A percentile compares a stretch with the other conserved stretches of the same genome.
phyloP scores from a whole-genome alignment of 2,113 vertebrate species.

The Odobenus rosmarus region DNA sequence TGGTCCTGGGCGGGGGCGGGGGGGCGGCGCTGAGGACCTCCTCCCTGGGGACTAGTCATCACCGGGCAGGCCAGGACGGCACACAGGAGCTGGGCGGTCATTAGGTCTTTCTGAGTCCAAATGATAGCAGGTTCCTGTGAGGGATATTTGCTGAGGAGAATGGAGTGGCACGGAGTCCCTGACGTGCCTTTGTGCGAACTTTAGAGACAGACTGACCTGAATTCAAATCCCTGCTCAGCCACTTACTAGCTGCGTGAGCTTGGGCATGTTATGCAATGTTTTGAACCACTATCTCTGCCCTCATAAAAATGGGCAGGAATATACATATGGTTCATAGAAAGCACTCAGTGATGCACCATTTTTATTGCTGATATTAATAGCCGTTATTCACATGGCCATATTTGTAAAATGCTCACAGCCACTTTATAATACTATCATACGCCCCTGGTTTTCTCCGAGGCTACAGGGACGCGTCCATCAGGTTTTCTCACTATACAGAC shows the following conservation, averaged over 20 bases:
- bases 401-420: not conserved
- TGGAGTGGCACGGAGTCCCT: not conserved
- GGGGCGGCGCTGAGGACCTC: not conserved
- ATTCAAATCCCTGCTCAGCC: conserved; percentile 5
- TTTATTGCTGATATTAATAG: conserved; percentile 46
- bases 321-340: not conserved
- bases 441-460: not conserved
- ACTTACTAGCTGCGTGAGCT: not conserved
- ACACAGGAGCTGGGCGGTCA: not conserved
- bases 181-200: not conserved
- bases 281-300: not conserved
- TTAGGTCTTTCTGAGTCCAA: not conserved
- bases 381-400: not conserved
- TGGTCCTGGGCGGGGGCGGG: not conserved
- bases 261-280: not conserved
- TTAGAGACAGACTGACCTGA: conserved; percentile 31
- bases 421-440: not conserved
- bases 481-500: not conserved
- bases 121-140: not conserved
- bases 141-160: not conserved
- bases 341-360: not conserved
- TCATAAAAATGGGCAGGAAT: not conserved
- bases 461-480: not conserved
- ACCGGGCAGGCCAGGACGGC: not conserved
- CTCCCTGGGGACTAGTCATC: not conserved